These are phyloP conservation scores for Salticus scenicus DNA, from an alignment of 2,888 invertebrate species.

Conservation along the genomic window DNA sequence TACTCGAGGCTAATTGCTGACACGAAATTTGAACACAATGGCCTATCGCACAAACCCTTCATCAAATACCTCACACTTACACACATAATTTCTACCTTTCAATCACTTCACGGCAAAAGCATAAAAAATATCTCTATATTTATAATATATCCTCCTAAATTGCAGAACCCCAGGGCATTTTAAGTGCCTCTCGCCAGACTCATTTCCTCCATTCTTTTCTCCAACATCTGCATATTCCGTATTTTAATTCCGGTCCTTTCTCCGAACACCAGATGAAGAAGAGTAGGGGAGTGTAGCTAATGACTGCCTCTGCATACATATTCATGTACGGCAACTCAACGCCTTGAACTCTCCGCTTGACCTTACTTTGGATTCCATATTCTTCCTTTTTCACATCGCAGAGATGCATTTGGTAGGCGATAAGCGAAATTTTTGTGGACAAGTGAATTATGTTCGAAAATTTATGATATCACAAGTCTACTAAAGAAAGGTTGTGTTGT, in stretches of 20 bases:
- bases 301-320: slow-evolving; percentile 59
- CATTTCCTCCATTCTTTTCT: slow-evolving; percentile 14
- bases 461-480: not conserved
- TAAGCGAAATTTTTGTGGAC: not conserved
- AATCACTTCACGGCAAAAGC: too few species aligned
- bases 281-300: slow-evolving; percentile 27
- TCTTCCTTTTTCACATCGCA: slow-evolving; percentile 27
- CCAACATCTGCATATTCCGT: slow-evolving; percentile 57
- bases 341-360: slow-evolving; percentile 61
- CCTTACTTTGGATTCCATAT: slow-evolving; percentile 41
- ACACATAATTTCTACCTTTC: too few species aligned
- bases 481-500: too few species aligned
- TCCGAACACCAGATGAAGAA: not conserved
- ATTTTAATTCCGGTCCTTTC: slow-evolving; percentile 56
- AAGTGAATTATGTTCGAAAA: not conserved
- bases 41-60: too few species aligned
- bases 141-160: slow-evolving; percentile 9
- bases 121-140: not conserved
- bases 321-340: slow-evolving; percentile 51
- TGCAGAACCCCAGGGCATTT: not conserved
- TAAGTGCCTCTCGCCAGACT: slow-evolving; percentile 1
- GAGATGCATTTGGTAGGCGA: not conserved
- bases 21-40: too few species aligned
- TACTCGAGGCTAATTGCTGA: too few species aligned
- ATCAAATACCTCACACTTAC: too few species aligned